Conservation (phyloP, 2,113 vertebrate species). For the Vulpes lagopus region DNA sequence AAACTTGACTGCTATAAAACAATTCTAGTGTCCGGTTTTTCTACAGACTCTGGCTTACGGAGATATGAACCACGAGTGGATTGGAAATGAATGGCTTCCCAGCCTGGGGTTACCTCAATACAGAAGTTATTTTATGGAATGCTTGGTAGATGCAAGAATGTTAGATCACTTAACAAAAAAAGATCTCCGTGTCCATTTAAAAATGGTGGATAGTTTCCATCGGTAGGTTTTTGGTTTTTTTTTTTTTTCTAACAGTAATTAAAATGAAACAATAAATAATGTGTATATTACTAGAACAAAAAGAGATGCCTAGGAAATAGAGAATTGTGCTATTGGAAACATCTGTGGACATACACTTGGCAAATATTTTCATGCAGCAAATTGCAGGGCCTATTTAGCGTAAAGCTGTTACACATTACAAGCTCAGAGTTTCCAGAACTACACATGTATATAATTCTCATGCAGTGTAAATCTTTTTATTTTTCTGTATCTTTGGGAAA, state of each 20-base stretch:
- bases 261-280: not conserved
- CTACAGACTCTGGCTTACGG: constrained; percentile 97
- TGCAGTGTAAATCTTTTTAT: not conserved
- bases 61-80: constrained; percentile 99
- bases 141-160: constrained; percentile 99
- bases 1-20: constrained; percentile 85
- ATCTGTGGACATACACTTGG: not conserved
- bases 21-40: constrained; percentile 79
- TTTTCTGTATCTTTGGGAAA: not conserved
- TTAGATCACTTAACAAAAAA: constrained; percentile 99
- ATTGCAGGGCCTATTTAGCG: not conserved
- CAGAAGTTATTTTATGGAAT: constrained; percentile 99
- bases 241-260: not conserved
- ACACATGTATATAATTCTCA: not conserved
- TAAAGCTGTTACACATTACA: not conserved
- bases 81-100: constrained; percentile 99
- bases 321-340: not conserved
- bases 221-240: constrained; percentile 88
- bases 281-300: not conserved
- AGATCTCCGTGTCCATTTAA: constrained; percentile 98
- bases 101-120: constrained; percentile 99
- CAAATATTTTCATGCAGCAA: not conserved
- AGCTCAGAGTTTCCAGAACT: not conserved
- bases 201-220: constrained; percentile 99
- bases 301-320: not conserved